Evolutionary conservation across 2,888 invertebrate species (phyloP).

Genomic region (Oegoconia quadripuncta): DNA sequence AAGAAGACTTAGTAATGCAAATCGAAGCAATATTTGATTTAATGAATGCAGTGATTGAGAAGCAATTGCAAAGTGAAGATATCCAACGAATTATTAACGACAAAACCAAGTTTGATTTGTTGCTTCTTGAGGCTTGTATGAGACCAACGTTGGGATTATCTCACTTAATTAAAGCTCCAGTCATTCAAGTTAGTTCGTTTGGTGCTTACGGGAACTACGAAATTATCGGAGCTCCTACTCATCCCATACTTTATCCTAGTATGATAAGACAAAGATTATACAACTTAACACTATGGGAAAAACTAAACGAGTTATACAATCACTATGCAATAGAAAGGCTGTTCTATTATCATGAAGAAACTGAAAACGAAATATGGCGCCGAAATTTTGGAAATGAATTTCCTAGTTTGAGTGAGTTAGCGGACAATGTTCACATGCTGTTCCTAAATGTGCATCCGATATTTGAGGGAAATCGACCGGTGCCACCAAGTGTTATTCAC

Average conservation of each 20-base stretch:
- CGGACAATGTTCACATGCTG: constrained; percentile 44
- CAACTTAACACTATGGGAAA: constrained; percentile 30
- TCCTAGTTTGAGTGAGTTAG: constrained; percentile 27
- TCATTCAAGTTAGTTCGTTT: constrained; percentile 38
- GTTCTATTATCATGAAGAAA: constrained; percentile 6
- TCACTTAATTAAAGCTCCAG: constrained; percentile 33
- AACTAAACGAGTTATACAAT: constrained; percentile 21
- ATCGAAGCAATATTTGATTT: constrained; percentile 1
- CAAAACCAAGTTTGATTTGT: constrained; percentile 33
- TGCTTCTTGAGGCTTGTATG: constrained; percentile 32
- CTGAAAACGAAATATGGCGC: constrained; percentile 19
- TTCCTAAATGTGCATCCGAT: constrained; percentile 57
- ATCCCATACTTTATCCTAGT: constrained; percentile 26
- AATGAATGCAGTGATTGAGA: constrained; percentile 18
- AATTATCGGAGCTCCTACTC: constrained; percentile 24
- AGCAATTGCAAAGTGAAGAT: constrained; percentile 25
- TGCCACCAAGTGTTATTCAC: constrained; percentile 51
- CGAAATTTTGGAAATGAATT: constrained; percentile 23
- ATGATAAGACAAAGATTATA: constrained; percentile 21
- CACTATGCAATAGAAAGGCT: constrained; percentile 10
- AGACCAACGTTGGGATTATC: constrained; percentile 25
- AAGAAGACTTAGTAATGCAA: constrained; percentile 14
- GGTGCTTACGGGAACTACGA: constrained; percentile 20
- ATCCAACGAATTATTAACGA: constrained; percentile 26
- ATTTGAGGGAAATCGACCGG: constrained; percentile 46